Base-by-base conservation (phyloP, 2,797 vertebrate species). In the Borostomias antarcticus region DNA sequence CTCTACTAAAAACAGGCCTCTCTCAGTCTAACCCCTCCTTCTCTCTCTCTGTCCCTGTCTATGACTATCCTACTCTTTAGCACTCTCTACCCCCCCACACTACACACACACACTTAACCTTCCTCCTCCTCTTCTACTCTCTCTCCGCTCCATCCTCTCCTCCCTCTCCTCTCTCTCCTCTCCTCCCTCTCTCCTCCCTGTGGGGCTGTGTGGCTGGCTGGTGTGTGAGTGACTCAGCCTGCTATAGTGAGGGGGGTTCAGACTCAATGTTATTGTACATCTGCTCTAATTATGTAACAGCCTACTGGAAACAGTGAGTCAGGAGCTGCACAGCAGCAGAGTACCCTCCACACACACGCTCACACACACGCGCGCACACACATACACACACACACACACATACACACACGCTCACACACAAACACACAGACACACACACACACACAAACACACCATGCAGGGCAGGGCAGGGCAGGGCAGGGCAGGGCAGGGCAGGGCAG, bases 221-320 rank as follows among this genome's bases (percentile, higher is more conserved):
- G 17, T 17, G 17, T 43, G 59, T 29, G 65, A 26, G 72, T 57
- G 65, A n/a, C n/a, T n/a, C n/a, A n/a, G n/a, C n/a, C n/a, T n/a
- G n/a, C n/a, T n/a, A n/a, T n/a, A n/a, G 72, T 64, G 65, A 68
- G 33, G 45, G 50, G 60, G 66, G 68, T 47, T 62, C 66, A 40
- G 26, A 62, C 65, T 60, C 10, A 53, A 53, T 74, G 50, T 69
- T 65, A 54, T 73, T 60, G 57, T 73, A 62, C 62, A 50, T 69
- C 68, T 26, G 51, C 51, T 64, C 56, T 52, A 68, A 73, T 60
- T 68, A 62, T 64, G 61, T 74, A 74, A 74, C 64, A 37, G 50
- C 62, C 48, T 17, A 19, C 62, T 74, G 72, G 72, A 74, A 74
- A 69, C 50, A 65, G 40, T 74, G 72, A 69, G 72, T 74, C 72